phyloP scores from a whole-genome alignment of 2,888 invertebrate species.

The Blera fallax region DNA sequence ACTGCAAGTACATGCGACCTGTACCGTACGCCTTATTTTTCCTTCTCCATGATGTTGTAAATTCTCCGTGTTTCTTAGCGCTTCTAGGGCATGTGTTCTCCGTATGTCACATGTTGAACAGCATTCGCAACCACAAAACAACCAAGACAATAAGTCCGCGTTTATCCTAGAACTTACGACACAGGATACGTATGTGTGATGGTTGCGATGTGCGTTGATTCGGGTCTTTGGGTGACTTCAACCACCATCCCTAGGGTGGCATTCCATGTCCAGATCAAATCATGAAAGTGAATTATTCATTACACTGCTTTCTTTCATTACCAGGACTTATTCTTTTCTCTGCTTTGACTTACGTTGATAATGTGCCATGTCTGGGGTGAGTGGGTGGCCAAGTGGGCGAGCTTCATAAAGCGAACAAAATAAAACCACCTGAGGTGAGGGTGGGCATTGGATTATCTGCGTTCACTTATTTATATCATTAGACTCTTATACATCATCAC shows the following conservation, averaged over 20 bases:
- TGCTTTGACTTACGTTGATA: neutral
- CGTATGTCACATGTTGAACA: constrained; percentile 31
- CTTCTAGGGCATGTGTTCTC: neutral
- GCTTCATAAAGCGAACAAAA: constrained; percentile 12
- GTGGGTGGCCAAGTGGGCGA: neutral
- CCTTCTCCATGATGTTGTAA: neutral
- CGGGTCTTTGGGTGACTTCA: neutral
- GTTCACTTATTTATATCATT: constrained; percentile 47
- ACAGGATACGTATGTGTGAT: neutral
- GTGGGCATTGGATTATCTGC: constrained; percentile 45
- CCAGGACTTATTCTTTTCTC: neutral
- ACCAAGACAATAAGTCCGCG: neutral
- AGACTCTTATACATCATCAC: constrained; percentile 13
- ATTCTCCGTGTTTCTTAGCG: neutral
- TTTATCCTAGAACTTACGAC: neutral
- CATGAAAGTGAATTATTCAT: constrained; percentile 63
- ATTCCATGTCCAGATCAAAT: constrained; percentile 26
- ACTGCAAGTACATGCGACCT: neutral
- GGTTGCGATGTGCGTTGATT: neutral
- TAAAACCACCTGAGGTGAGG: neutral
- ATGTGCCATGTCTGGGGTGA: neutral
- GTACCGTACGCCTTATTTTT: neutral
- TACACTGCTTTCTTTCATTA: constrained; percentile 41
- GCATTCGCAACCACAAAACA: neutral
- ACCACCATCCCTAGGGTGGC: neutral